These are phyloP conservation scores for Fabriciana adippe DNA, from an alignment of 2,888 invertebrate species.

Conservation along the genomic window DNA sequence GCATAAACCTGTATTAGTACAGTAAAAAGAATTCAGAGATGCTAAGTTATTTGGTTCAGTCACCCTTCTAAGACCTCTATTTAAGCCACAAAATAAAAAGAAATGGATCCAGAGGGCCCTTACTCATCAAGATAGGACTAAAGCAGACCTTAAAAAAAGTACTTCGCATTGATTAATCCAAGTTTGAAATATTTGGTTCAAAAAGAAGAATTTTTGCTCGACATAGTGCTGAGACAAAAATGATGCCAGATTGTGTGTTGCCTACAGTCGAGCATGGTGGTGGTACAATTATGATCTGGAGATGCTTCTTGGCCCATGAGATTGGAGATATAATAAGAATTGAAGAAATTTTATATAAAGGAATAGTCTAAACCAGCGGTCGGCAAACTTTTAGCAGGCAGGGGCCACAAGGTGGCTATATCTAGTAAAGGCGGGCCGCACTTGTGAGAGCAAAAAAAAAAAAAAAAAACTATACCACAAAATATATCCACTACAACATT, in stretches of 20 bases:
- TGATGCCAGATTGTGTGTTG: conserved; percentile 7
- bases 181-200: conserved; percentile 7
- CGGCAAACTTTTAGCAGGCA: no score
- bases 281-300: no score
- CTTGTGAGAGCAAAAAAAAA: no score
- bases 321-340: not conserved
- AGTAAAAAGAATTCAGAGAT: no score
- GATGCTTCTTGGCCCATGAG: not conserved
- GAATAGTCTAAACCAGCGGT: no score
- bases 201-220: conserved; percentile 8
- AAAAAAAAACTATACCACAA: no score
- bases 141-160: conserved; percentile 10
- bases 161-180: not conserved
- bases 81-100: conserved; percentile 15
- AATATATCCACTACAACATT: no score
- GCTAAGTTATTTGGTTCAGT: not conserved
- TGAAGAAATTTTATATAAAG: not conserved
- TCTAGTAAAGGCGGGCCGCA: no score
- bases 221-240: not conserved
- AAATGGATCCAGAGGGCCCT: not conserved
- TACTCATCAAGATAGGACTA: not conserved
- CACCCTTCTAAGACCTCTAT: conserved; percentile 2
- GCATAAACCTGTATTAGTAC: no score
- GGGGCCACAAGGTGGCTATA: no score
- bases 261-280: not conserved